Conservation (phyloP, 2,888 invertebrate genomes). For the Ectemnius lituratus region DNA sequence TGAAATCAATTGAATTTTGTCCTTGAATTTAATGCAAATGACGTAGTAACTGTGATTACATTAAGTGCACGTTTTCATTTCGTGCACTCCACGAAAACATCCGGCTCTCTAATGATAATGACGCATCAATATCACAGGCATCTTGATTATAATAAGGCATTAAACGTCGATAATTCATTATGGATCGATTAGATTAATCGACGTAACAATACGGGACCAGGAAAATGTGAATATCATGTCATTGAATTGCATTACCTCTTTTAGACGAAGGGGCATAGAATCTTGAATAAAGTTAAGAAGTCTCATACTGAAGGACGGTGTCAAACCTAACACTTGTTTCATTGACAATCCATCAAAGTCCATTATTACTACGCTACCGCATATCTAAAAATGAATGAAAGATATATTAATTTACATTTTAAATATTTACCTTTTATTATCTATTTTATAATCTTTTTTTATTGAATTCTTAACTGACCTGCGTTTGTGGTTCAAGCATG, state of each 20-base stretch:
- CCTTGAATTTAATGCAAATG: too few relatives aligned
- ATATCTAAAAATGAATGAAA: conserved; percentile 77
- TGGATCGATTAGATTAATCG: background rate
- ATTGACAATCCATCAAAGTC: conserved; percentile 89
- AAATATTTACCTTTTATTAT: too few relatives aligned
- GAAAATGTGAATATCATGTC: background rate
- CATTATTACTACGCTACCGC: conserved; percentile 89
- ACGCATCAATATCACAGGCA: too few relatives aligned
- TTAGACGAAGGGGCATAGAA: conserved; percentile 90
- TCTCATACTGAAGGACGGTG: conserved; percentile 87
- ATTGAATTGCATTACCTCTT: conserved; percentile 79
- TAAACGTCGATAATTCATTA: background rate
- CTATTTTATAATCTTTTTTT: too few relatives aligned
- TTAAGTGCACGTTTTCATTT: too few relatives aligned
- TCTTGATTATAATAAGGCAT: too few relatives aligned
- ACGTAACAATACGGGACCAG: background rate
- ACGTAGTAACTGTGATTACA: too few relatives aligned
- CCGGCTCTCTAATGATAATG: too few relatives aligned
- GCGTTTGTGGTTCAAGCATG: conserved; percentile 87
- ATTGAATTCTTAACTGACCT: conserved; percentile 71
- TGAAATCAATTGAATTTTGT: too few relatives aligned
- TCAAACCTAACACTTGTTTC: conserved; percentile 86
- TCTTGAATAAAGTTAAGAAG: conserved; percentile 91
- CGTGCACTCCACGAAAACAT: too few relatives aligned
- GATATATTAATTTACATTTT: too few relatives aligned